Percentiles rank a stretch among this genome's conserved stretches.
Conservation (phyloP, 2,888 invertebrate species). For the Alcis repandata region DNA sequence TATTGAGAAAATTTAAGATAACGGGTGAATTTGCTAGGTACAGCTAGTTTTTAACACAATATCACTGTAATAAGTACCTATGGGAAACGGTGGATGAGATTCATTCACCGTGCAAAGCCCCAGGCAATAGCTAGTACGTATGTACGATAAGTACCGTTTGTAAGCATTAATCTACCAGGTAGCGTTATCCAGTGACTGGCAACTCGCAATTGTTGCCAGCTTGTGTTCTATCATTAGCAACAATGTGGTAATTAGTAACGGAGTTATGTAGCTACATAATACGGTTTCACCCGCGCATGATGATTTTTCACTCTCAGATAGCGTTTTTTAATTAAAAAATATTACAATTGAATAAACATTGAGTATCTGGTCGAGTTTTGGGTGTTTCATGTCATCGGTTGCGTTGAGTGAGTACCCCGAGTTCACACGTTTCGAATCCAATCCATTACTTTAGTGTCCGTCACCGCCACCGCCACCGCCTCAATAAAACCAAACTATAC, state of each 20-base stretch:
- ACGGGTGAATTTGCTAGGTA: too few species aligned
- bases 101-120: background rate
- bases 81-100: background rate
- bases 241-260: slow-evolving; percentile 8
- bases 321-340: too few species aligned
- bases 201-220: slow-evolving; percentile 10
- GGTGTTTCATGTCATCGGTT: too few species aligned
- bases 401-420: too few species aligned
- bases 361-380: background rate
- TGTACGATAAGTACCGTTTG: too few species aligned
- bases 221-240: slow-evolving; percentile 2
- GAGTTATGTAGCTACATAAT: background rate
- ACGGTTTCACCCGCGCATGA: too few species aligned
- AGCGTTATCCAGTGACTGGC: slow-evolving; percentile 2
- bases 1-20: too few species aligned
- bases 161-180: background rate
- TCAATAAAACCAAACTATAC: background rate
- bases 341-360: background rate
- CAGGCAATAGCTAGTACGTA: background rate
- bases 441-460: background rate
- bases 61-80: background rate
- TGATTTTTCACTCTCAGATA: background rate
- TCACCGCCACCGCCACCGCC: background rate
- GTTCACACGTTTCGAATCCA: too few species aligned
- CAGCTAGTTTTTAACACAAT: too few species aligned